Evolutionary conservation across 2,888 invertebrate genomes (phyloP).

Genomic region (Aleiodes alternator): DNA sequence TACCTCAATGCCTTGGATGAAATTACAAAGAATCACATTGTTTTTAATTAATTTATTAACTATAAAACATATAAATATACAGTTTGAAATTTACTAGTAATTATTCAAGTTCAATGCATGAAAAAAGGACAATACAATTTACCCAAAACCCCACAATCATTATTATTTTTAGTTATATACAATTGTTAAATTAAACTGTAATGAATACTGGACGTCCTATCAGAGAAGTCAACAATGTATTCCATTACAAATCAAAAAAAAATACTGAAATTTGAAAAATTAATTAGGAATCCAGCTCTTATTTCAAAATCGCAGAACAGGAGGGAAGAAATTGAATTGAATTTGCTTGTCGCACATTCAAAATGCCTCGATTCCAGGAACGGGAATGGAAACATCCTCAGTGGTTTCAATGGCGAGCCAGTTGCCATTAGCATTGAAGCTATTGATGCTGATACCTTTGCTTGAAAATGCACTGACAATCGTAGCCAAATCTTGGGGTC

Average conservation of each 20-base stretch:
- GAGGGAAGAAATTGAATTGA: neutral
- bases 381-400: conserved; percentile 57
- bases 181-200: too few relatives aligned
- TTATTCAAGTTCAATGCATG: too few relatives aligned
- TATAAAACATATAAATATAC: too few relatives aligned
- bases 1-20: too few relatives aligned
- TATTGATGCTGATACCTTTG: conserved; percentile 65
- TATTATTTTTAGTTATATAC: too few relatives aligned
- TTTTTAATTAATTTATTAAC: too few relatives aligned
- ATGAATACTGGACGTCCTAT: too few relatives aligned
- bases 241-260: neutral
- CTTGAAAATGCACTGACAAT: conserved; percentile 67
- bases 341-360: conserved; percentile 44
- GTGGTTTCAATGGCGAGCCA: conserved; percentile 72
- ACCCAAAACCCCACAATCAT: too few relatives aligned
- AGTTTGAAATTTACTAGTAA: too few relatives aligned
- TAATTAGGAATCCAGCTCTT: neutral
- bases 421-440: conserved; percentile 67
- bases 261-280: conserved; percentile 3
- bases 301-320: neutral
- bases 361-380: conserved; percentile 63
- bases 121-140: too few relatives aligned
- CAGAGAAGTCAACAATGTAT: too few relatives aligned
- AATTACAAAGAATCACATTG: too few relatives aligned
- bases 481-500: conserved; percentile 64